Evolutionary conservation across 2,797 vertebrate genomes (phyloP), one percentile per base, ranked within the genome.

Genomic region (Tapirus indicus): DNA sequence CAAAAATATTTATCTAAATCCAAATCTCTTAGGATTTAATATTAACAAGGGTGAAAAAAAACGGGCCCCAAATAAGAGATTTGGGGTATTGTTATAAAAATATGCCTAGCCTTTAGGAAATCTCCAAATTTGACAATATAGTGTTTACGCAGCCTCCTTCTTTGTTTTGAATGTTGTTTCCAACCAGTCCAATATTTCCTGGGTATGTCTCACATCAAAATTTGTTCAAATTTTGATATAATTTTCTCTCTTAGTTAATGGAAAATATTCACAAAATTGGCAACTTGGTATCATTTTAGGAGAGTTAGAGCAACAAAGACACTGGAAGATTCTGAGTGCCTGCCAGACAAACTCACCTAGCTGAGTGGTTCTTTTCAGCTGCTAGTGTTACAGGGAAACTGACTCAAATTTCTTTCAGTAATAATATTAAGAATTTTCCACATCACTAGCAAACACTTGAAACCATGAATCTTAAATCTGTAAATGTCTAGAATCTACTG

Each of bases 231-330:
- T 90, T 96, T 93, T 91, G 41, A 72, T 64, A 74, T 11, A 75
- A 68, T 74, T 93, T 95, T 83, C 44, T 90, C 13, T 56, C 16
- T 83, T 60, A 78, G 1, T 58, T 88, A 68, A 88, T 29, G 35
- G 23, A 72, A 88, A 91, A n/a, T 78, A 32, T 69, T 86, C 66
- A 89, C 25, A 68, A 84, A 94, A 91, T 49, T 66, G 12, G 11
- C 64, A 75, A 88, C 10, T 52, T 75, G 21, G 20, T 44, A 85
- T 68, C 25, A 84, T 85, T 89, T 80, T 32, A 79, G 18, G 64
- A 91, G 29, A 75, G 27, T 92, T 29, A 71, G 10, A 74, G 29
- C 27, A 84, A 95, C 9, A 94, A 95, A 90, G 92, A 75, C 14
- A 56, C 17, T 54, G 58, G 62, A 20, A 60, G 21, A 60, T 21